Percentiles rank a stretch among this genome's conserved stretches.
These are phyloP conservation scores for Lophochroa leadbeateri DNA, from an alignment of 2,113 vertebrate species.

Conservation along the genomic window DNA sequence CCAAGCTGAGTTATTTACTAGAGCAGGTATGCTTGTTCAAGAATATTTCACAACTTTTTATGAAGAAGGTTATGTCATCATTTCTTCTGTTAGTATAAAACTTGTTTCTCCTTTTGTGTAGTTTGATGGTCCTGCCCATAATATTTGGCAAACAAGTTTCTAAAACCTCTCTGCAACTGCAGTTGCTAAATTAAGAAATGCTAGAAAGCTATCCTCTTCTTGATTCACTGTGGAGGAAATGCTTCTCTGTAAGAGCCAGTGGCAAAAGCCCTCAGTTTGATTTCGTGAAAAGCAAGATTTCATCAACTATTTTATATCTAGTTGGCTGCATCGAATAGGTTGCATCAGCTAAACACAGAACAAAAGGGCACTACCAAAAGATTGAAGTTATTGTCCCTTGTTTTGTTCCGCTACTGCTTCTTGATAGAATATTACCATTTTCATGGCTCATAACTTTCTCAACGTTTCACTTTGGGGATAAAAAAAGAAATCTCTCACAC, in stretches of 20 bases:
- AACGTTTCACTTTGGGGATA: background rate
- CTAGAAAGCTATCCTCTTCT: background rate
- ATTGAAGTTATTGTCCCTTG: background rate
- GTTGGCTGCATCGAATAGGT: background rate
- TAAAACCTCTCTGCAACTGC: background rate
- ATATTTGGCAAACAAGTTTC: background rate
- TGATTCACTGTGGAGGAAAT: background rate
- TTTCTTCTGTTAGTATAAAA: background rate
- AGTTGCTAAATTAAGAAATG: conserved; percentile 18
- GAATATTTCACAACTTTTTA: conserved; percentile 9
- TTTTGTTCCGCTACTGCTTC: background rate
- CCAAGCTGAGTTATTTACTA: conserved; percentile 32
- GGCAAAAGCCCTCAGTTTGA: background rate
- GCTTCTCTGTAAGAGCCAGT: background rate
- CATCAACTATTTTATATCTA: background rate
- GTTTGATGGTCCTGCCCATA: background rate
- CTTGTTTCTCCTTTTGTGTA: background rate
- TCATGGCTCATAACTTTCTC: background rate
- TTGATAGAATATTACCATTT: background rate
- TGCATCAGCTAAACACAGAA: background rate
- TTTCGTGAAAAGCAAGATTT: background rate
- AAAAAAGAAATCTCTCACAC: background rate
- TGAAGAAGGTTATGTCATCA: background rate
- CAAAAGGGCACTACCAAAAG: background rate
- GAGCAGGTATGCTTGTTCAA: background rate